Evolutionary conservation across 1,140 invertebrate species (phyloP).

Genomic region (Apis dorsata): DNA sequence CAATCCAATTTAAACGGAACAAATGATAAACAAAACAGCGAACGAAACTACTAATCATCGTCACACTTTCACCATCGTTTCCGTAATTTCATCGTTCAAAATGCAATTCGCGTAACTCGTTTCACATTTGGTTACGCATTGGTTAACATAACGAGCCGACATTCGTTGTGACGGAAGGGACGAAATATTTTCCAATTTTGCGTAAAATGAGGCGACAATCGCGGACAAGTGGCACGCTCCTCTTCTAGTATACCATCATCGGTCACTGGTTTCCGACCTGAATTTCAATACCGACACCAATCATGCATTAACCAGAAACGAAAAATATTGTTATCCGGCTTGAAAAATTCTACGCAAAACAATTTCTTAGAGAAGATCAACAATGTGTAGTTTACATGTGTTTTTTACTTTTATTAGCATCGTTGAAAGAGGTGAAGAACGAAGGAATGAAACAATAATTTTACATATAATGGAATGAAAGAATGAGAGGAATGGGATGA

Average conservation of each 20-base stretch:
- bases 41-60: background rate
- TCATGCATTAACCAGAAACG: background rate
- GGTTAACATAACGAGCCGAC: constrained; percentile 21
- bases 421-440: no score
- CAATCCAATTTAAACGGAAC: background rate
- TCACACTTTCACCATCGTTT: background rate
- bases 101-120: background rate
- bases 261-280: no score
- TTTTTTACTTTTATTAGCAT: no score
- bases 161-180: background rate
- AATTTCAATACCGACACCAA: background rate
- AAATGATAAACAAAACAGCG: no score
- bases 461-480: no score
- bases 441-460: no score
- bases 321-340: background rate
- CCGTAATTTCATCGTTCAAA: background rate
- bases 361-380: constrained; percentile 55
- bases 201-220: background rate
- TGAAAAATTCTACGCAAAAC: constrained; percentile 54
- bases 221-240: background rate
- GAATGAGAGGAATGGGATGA: no score
- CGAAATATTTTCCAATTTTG: constrained; percentile 11
- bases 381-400: constrained; percentile 56
- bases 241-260: background rate
- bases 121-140: background rate